Evolutionary conservation across 2,113 vertebrate species (phyloP), one percentile per base, ranked within the genome.

Genomic region (Solea solea): DNA sequence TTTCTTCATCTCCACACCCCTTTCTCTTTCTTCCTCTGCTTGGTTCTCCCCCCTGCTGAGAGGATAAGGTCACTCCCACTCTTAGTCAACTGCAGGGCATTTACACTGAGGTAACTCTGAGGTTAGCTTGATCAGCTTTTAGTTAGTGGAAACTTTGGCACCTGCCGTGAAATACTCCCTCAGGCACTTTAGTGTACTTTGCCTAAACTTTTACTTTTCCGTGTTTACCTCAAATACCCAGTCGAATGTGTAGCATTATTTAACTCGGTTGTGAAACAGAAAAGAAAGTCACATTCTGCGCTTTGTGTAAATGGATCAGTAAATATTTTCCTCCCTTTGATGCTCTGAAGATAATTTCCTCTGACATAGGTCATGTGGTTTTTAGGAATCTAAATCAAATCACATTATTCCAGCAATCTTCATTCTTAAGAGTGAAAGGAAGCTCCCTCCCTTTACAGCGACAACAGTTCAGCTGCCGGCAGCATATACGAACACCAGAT

Each of bases 91-190:
- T 76, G 71, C n/a, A 28, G 52, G 76, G 71, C 61, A 75, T 81
- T 87, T 68, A 74, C 63, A 82, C 78, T 53, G 74, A 86, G 84
- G 78, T 84, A 84, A 86, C 79, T 54, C 55, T 64, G 50, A 84
- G 81, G 81, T 89, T 82, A 81, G 76, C 64, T 82, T 86, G 63
- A 86, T 84, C 76, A 81, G 65, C 86, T 77, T 83, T 80, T 83
- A 70, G 58, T 77, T 71, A 49, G 2, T 11, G 42, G 59, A 78
- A 80, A 78, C 67, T 65, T 45, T 78, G 57, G 51, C 62, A 80
- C 49, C 74, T 74, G 51, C 63, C 40, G 58, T 57, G 66, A 5
- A 76, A 64, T 56, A 15, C 45, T n/a, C 71, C 69, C 55, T 48
- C 12, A n/a, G 55, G 59, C 61, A 56, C 72, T 78, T 60, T 73